These are phyloP conservation scores for Rattus norvegicus DNA, from an alignment of 2,113 vertebrate species.

Conservation along the genomic window GRCr8 NC_086023.1:127099501-127100000, in stretches of 20 bases:
- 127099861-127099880: too few relatives aligned
- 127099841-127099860: too few relatives aligned
- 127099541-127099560: not conserved
- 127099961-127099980: too few relatives aligned
- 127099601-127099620: not conserved
- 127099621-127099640: not conserved
- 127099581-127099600: not conserved
- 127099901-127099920: too few relatives aligned
- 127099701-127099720: not conserved
- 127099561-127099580: not conserved
- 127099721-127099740: not conserved
- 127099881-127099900: too few relatives aligned
- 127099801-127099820: too few relatives aligned
- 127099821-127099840: too few relatives aligned
- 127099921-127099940: too few relatives aligned
- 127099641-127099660: not conserved
- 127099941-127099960: too few relatives aligned
- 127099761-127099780: not conserved
- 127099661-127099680: not conserved
- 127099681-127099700: not conserved
- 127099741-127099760: not conserved
- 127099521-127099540: not conserved
- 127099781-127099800: not conserved
- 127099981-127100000: not conserved
- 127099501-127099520: not conserved